Conservation (phyloP, 2,113 vertebrate genomes). For the Boulengeromyrus knoepffleri region DNA sequence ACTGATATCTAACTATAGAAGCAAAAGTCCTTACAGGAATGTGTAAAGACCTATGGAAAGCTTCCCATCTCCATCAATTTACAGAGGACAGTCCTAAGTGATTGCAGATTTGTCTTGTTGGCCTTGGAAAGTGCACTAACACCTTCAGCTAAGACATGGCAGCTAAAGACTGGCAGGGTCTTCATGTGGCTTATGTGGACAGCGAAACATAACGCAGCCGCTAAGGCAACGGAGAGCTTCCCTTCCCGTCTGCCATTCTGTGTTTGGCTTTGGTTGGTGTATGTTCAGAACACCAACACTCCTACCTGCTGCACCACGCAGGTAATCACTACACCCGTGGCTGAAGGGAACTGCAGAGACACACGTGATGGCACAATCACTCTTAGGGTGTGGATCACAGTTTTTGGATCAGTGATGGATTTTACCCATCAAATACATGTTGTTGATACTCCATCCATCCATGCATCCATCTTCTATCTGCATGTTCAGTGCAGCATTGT, state of each 20-base stretch:
- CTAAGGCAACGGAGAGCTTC: not conserved
- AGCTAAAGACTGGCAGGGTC: not conserved
- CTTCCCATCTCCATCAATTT: not conserved
- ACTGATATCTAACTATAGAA: not conserved
- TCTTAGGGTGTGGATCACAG: not conserved
- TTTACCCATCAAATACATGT: not conserved
- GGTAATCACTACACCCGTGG: not conserved
- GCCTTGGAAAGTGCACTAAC: not conserved
- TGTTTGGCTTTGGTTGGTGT: not conserved
- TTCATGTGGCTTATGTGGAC: not conserved
- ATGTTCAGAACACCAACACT: not conserved
- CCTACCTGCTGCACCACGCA: not conserved
- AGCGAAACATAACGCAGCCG: not conserved
- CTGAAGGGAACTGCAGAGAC: not conserved
- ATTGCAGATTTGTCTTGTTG: not conserved
- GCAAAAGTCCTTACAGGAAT: not conserved
- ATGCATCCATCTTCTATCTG: not conserved
- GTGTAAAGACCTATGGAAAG: not conserved
- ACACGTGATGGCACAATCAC: not conserved
- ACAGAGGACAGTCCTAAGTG: not conserved
- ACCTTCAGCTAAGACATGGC: not conserved
- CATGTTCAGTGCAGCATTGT: not conserved
- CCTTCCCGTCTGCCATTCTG: not conserved
- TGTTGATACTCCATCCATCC: not conserved
- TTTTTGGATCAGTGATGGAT: not conserved